A percentile compares a stretch with the other conserved stretches of the same genome.
phyloP scores from a whole-genome alignment of 2,113 vertebrate species.

The Sturnira hondurensis region DNA sequence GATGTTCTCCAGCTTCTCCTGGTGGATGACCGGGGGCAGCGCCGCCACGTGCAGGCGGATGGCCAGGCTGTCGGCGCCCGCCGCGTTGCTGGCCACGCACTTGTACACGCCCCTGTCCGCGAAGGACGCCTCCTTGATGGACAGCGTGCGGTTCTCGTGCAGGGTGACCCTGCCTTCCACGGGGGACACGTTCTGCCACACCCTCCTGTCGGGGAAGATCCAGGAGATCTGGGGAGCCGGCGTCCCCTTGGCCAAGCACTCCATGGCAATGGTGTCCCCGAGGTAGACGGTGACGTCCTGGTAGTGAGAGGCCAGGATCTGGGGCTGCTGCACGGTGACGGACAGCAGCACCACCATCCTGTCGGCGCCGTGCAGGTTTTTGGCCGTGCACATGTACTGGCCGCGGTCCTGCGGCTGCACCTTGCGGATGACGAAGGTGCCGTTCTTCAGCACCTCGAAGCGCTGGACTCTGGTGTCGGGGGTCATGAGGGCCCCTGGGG shows the following conservation, averaged over 20 bases:
- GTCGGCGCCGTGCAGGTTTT: slow-evolving; percentile 87
- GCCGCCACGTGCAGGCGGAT: slow-evolving; percentile 86
- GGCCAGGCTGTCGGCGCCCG: slow-evolving; percentile 85
- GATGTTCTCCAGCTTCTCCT: slow-evolving; percentile 83
- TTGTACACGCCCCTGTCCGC: slow-evolving; percentile 88
- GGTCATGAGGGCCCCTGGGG: slow-evolving; percentile 85
- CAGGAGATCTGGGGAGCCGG: slow-evolving; percentile 88
- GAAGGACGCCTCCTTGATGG: slow-evolving; percentile 81
- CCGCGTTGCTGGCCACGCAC: slow-evolving; percentile 88
- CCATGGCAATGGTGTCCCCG: slow-evolving; percentile 83
- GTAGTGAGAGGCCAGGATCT: slow-evolving; percentile 81
- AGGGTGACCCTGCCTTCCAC: slow-evolving; percentile 79
- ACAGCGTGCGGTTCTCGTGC: slow-evolving; percentile 83
- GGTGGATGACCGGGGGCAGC: slow-evolving; percentile 86
- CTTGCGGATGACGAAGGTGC: slow-evolving; percentile 86
- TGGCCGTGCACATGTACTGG: slow-evolving; percentile 88
- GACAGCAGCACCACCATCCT: slow-evolving; percentile 78
- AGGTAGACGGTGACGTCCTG: slow-evolving; percentile 84
- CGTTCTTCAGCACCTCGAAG: slow-evolving; percentile 89
- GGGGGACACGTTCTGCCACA: slow-evolving; percentile 68
- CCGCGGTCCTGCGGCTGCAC: slow-evolving; percentile 86
- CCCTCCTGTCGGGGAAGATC: slow-evolving; percentile 86
- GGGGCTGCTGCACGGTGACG: slow-evolving; percentile 84
- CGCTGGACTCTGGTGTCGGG: slow-evolving; percentile 83
- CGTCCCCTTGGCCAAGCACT: slow-evolving; percentile 85